phyloP scores from a whole-genome alignment of 2,797 vertebrate genomes.

The Anniella stebbinsi region DNA sequence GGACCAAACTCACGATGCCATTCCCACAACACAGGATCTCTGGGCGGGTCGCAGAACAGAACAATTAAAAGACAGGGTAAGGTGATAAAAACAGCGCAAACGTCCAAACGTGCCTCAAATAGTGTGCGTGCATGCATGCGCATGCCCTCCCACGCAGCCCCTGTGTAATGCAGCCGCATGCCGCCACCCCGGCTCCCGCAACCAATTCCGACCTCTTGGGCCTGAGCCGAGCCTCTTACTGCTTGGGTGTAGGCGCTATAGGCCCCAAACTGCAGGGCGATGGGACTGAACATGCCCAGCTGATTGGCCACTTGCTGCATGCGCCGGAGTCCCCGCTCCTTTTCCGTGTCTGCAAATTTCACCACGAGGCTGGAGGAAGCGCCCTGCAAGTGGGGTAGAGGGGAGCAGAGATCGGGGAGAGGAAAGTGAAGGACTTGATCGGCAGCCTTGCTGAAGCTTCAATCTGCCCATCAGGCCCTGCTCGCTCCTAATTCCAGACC shows the following conservation, averaged over 20 bases:
- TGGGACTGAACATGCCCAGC: constrained; percentile 94
- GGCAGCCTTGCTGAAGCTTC: neutral
- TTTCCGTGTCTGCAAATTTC: constrained; percentile 96
- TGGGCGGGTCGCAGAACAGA: neutral
- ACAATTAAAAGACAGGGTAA: no score
- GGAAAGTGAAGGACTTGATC: neutral
- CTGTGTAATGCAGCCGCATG: neutral
- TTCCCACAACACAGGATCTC: neutral
- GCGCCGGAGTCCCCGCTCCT: constrained; percentile 90
- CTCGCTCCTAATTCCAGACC: no score
- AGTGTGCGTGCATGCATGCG: neutral
- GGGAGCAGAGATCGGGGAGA: accelerated
- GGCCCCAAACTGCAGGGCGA: constrained; percentile 92
- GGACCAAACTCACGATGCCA: no score
- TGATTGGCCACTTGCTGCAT: constrained; percentile 96
- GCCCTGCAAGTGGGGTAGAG: constrained; percentile 78
- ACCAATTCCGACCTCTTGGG: neutral
- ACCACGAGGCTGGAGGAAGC: constrained; percentile 96
- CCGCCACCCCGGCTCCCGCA: accelerated
- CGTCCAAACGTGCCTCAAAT: neutral
- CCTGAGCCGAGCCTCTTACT: constrained; percentile 76
- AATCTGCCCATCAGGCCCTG: no score
- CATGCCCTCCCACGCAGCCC: neutral
- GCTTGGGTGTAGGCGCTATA: constrained; percentile 96
- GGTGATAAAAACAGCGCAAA: neutral